Conservation (phyloP, 2,113 vertebrate species). For the Cephalopterus ornatus region DNA sequence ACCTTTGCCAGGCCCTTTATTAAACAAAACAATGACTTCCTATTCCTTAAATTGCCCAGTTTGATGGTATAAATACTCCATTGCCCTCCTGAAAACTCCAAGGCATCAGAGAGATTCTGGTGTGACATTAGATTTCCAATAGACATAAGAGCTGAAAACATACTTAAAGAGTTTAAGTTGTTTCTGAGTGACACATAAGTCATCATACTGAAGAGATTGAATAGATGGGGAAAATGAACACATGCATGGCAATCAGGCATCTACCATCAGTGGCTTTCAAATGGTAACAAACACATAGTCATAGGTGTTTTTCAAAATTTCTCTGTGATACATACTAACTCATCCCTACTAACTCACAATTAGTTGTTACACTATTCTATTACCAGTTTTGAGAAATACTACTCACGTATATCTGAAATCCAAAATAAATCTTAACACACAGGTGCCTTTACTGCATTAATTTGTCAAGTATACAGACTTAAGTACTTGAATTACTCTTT, state of each 20-base stretch:
- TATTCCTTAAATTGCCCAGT: neutral
- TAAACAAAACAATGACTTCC: neutral
- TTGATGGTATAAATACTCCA: neutral
- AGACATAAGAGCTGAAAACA: neutral
- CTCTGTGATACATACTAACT: neutral
- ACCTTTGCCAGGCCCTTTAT: neutral
- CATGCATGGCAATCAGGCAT: neutral
- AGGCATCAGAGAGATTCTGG: neutral
- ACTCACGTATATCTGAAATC: neutral
- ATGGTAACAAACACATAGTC: neutral
- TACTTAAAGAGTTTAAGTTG: neutral
- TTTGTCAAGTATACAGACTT: neutral
- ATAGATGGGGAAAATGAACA: neutral
- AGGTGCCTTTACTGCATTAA: neutral
- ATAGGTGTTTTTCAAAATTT: neutral
- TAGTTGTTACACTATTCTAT: neutral
- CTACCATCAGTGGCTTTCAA: neutral
- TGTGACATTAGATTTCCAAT: neutral
- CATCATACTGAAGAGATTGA: neutral
- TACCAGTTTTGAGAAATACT: neutral
- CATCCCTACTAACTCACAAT: neutral
- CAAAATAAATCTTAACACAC: neutral
- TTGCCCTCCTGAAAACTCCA: neutral
- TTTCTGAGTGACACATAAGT: neutral
- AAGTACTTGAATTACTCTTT: neutral